Base-by-base conservation (phyloP, 2,113 vertebrate genomes). In the Psammodynastes pulverulentus region DNA sequence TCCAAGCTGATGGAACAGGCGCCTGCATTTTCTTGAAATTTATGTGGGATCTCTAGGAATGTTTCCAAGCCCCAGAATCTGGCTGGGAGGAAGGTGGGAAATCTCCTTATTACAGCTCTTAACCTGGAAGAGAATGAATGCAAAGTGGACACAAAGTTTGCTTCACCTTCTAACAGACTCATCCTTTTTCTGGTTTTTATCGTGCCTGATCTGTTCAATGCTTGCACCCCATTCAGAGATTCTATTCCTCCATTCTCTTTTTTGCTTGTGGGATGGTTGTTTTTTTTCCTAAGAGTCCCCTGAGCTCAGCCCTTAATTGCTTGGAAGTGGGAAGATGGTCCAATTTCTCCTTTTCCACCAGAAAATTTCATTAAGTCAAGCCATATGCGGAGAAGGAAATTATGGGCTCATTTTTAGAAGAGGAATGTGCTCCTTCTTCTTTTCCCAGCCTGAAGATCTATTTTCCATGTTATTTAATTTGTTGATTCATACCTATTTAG, bases 301-400 rank as follows among this genome's bases (percentile, higher is more conserved):
- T 1, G 52, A 48, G n/a, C 85, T 12, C 19, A 9, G 0, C 0
- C 39, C 0, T 8, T 0, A 0, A 0, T 5, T 90, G 79, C 93
- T 96, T 87, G 0, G 94, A 93, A 96, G 67, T 0, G 19, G 84
- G 12, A 8, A 8, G 56, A 8, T 4, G 43, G 15, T 24, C 86
- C 94, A 93, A 93, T 79, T 29, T 39, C 48, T 9, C 53, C 21
- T 0, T 0, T 5, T 54, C 94, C 93, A 92, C 21, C 62, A 94
- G 96, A 94, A 34, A 94, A 10, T 0, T 94, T 92, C 90, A 86
- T 48, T 90, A 17, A 93, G 85, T 48, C 54, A 91, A 95, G 23
- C 93, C 48, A 67, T 17, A 91, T 91, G 52, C 95, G 93, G 86
- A 93, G 94, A 88, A 91, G 94, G 90, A 86, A 94, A 94, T 72